Evolutionary conservation across 2,113 vertebrate genomes (phyloP).

Genomic region (Nannospalax galili): DNA sequence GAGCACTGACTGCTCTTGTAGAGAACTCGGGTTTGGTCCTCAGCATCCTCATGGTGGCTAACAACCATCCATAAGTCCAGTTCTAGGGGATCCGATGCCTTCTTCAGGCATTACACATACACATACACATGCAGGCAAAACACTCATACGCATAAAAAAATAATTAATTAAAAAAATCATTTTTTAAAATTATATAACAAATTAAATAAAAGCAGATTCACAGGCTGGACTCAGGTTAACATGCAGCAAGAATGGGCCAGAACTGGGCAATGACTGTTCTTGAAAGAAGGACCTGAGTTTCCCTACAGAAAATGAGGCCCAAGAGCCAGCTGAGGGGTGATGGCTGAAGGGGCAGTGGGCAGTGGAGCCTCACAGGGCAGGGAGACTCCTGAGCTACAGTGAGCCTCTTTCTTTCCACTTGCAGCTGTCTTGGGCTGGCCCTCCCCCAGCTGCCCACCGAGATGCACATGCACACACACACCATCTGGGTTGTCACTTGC

Average conservation of each 20-base stretch:
- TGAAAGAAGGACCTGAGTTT: neutral
- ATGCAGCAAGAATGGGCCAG: neutral
- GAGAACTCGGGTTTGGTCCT: too few relatives aligned
- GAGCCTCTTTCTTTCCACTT: neutral
- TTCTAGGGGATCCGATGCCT: too few relatives aligned
- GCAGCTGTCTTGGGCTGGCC: neutral
- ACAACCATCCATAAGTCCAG: too few relatives aligned
- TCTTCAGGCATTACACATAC: too few relatives aligned
- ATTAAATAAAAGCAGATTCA: neutral
- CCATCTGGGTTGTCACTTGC: too few relatives aligned
- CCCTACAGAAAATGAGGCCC: neutral
- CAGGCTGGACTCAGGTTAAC: neutral
- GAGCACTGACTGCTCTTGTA: too few relatives aligned
- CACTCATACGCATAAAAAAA: too few relatives aligned
- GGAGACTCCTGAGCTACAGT: neutral
- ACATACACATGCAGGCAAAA: too few relatives aligned
- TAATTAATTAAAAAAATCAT: too few relatives aligned
- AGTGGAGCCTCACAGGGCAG: neutral
- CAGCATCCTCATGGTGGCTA: too few relatives aligned
- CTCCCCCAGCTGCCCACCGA: neutral
- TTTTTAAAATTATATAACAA: too few relatives aligned
- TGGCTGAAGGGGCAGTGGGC: neutral
- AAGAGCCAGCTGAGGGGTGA: neutral
- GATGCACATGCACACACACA: neutral
- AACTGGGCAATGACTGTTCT: accelerated